Evolutionary conservation across 2,113 vertebrate genomes (phyloP), one percentile per base, ranked within the genome.

Genomic region (Sinosuthora webbiana): DNA sequence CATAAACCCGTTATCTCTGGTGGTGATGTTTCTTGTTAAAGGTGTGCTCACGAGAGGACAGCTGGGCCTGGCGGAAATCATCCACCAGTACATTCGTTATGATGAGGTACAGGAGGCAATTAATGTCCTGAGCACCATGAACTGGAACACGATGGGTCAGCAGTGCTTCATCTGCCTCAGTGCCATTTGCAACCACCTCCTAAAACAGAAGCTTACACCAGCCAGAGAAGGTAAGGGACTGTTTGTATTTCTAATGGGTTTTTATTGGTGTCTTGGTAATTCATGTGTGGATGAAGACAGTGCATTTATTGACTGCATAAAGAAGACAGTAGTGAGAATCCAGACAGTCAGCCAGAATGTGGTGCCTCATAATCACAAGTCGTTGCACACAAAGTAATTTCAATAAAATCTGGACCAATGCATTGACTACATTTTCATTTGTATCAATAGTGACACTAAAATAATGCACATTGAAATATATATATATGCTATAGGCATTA

Each of bases 131-230:
- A 98, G 97, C 85, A 98, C 98, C 95, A 98, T 99, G 99, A 98
- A 99, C 97, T 99, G 99, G 99, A 98, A 99, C 97, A 98, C 90
- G 1, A 96, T 98, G 97, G 99, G 98, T 62, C 98, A 89, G 10
- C 98, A 98, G 68, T 99, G 99, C 95, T 99, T 98, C 65, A 60
- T 98, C 74, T 97, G 98, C 91, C 97, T 99, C 95, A 98, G 95
- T 78, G 97, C 98, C 12, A 97, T 99, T 83, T 97, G 98, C 45
- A 99, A 99, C 96, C 98, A 99, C 96, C 99, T 99, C 82, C 98
- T 99, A 49, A 98, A 98, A 95, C 98, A 98, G 91, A 98, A 98
- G 56, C 98, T 99, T 52, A 98, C 98, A 25, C 97, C 98, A 44
- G 97, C 98, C 41, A 98, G 97, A 92, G 99, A 99, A 98, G 98